These are phyloP conservation scores for Drosophila neoperkinsi DNA, from an alignment of 2,888 invertebrate genomes.

Conservation along the genomic window DNA sequence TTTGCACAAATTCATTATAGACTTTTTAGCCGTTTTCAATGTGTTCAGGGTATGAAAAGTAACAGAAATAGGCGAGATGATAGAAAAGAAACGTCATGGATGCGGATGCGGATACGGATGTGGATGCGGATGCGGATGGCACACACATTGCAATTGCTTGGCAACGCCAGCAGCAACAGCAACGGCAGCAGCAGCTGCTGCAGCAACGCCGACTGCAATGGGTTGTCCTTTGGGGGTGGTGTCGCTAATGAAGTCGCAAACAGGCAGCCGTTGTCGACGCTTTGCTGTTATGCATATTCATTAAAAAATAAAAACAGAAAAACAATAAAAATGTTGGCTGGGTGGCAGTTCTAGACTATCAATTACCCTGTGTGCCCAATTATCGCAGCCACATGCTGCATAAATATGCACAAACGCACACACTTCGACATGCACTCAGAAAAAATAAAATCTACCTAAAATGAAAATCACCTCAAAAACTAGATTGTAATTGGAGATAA, in stretches of 20 bases:
- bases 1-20: background rate
- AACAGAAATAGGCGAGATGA: conserved; percentile 16
- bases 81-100: conserved; percentile 37
- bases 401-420: background rate
- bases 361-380: conserved; percentile 2
- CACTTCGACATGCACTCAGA: background rate
- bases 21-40: background rate
- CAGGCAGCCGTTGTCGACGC: conserved; percentile 58
- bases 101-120: conserved; percentile 17
- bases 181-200: conserved; percentile 49
- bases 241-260: conserved; percentile 81
- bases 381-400: background rate
- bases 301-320: conserved; percentile 38
- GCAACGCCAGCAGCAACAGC: conserved; percentile 67
- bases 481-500: background rate
- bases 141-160: conserved; percentile 67
- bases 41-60: conserved; percentile 1
- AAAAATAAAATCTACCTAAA: background rate
- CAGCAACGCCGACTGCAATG: conserved; percentile 36
- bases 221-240: conserved; percentile 36
- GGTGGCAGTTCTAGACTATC: background rate
- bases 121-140: conserved; percentile 22
- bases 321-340: background rate
- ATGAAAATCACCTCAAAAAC: background rate
- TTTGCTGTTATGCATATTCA: conserved; percentile 64